Base-by-base conservation (phyloP, 2,797 vertebrate genomes). In the Hippopotamyrus pictus region DNA sequence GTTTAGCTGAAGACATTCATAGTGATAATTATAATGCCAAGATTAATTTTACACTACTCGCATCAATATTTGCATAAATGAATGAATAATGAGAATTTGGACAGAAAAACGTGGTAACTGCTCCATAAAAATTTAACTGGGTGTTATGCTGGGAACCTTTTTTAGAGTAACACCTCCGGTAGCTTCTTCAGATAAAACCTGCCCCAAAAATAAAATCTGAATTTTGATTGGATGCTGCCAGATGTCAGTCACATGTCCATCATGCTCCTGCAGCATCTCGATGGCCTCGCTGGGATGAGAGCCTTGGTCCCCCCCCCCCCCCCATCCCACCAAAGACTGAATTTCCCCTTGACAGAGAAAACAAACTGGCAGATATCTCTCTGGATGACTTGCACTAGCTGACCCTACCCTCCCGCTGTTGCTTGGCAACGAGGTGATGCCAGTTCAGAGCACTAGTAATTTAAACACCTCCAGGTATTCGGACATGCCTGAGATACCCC, bases 11-110 rank as follows among this genome's bases (percentile, higher is more conserved):
- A 33, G 84, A 54, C 22, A 53, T 25, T 85, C 14, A 86, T 86
- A 33, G 33, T 22, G n/a, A 41, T 87, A n/a, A 46, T 44, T 19
- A 51, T 41, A 87, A 87, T n/a, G 7, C 86, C 54, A 62, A 65
- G 9, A 62, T 87, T 65, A 62, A 87, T 86, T 86, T 86, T 33
- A 86, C 22, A 86, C 12, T 22, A 44, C 84, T 44, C 59, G 4
- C 57, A 87, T 62, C 33, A 87, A 59, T 87, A 87, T 87, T 87
- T 59, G 86, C 86, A 86, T 87, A 37, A 25, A 87, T 59, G 29
- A 59, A 87, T 87, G 48, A 87, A 87, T 41, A 41, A 62, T 59
- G 25, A 59, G 33, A 48, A 62, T 19, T 59, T 59, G 48, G 41
- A 65, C 44, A 73, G 12, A 73, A 50, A 88, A 69, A 44, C 12